Evolutionary conservation across 2,797 vertebrate species (phyloP), one percentile per base, ranked within the genome.

Genomic region (Limnodromus scolopaceus): DNA sequence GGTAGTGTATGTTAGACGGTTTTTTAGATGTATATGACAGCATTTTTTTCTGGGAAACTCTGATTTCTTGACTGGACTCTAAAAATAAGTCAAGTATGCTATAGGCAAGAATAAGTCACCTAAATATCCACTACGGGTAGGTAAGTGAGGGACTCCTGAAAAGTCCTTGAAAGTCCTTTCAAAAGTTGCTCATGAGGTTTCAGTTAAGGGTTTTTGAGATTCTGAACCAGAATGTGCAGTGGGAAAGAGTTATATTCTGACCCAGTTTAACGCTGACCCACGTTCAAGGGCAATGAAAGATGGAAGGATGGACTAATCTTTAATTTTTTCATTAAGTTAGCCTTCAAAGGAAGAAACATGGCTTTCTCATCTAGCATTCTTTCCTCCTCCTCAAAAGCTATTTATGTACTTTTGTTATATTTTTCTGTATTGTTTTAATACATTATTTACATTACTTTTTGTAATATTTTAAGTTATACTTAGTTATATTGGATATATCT

Each of bases 1-100:
- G 25, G 28, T 11, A 11, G 14, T 38, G 6, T 4, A 16, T 6
- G 3, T 20, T 66, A 38, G 30, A 9, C 4, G 7, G 1, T 53
- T 68, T 65, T 75, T 46, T 27, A 38, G 18, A n/a, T 2, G 5
- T 34, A 15, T 16, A 2, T 53, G 36, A 10, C 28, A 53, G 39
- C 23, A 9, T 65, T 61, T 84, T 84, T 57, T 84, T 58, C 72
- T 70, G 36, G 6, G 57, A 70, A 34, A 18, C 8, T 41, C 34
- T 68, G 25, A 36, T 43, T 76, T 66, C 66, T 63, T 57, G 12
- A 6, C 7, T 51, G 48, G 11, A 28, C 16, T 90, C 69, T 18
- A 57, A 64, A 74, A 70, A 15, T 27, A 36, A 89, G 46, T n/a
- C 1, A 13, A 23, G 3, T 61, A 5, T 68, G 25, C 49, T 72